Base-by-base conservation (phyloP, 2,888 invertebrate species). In the Pherbina coryleti region DNA sequence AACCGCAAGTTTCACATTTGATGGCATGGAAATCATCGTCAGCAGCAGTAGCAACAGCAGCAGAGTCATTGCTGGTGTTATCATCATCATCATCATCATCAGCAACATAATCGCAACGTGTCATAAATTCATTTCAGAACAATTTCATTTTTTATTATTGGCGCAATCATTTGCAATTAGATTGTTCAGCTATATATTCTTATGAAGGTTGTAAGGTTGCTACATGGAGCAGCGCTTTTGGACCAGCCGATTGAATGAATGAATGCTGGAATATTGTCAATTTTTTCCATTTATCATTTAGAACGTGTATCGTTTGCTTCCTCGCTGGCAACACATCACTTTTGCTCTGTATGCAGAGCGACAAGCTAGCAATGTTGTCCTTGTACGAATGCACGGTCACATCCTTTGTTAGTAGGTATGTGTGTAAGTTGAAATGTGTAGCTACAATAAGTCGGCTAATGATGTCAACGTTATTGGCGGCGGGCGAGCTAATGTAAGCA, bases 81-180 rank as follows among this genome's bases (percentile, higher is more conserved):
- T 3, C 31, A 5, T 31, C 5, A 8, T 37, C 9, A 7, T 44
- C 11, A 11, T 44, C 44, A 44, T 44, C 44, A 44, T 44, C 44
- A 44, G 11, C 44, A 14, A 44, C 44, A 44, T 44, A 44, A 44
- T 44, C 44, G 44, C 44, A 44, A 44, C 44, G 44, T 44, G 44
- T 44, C 60, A 60, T 60, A 28, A 66, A 66, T 66, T 66, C 34
- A 34, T 31, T 66, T 37, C 64, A 66, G 22, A 19, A 22, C 19
- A 22, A 73, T 62, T 62, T 71, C 55, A 49, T 14, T 49, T 73
- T 73, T 62, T 25, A 62, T 72, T 69, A 25, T 70, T 71, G 75
- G 66, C 72, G 69, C 75, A 79, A 75, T 76, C 73, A 79, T 77
- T 77, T 79, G 62, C 79, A 79, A 79, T 79, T 74, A 76, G 74